Evolutionary conservation across 2,888 invertebrate species (phyloP).

Genomic region (Sinelater perroti): DNA sequence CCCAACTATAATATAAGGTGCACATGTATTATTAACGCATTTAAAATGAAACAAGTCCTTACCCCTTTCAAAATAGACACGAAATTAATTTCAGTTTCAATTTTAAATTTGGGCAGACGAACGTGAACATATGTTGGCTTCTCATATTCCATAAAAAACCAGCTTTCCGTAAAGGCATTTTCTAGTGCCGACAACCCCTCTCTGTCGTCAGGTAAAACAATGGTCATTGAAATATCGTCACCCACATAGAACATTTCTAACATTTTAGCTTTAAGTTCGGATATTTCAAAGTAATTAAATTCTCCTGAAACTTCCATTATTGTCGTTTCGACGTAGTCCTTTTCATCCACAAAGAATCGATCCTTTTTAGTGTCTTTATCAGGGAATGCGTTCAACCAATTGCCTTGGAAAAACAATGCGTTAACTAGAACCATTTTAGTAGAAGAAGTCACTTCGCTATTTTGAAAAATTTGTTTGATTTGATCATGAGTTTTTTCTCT

Average conservation of each 20-base stretch:
- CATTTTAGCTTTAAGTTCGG: constrained; percentile 48
- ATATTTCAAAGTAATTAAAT: constrained; percentile 50
- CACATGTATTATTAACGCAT: too few species aligned
- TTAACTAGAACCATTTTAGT: constrained; percentile 54
- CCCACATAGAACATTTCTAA: constrained; percentile 49
- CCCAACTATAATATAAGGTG: too few species aligned
- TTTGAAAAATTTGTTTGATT: constrained; percentile 50
- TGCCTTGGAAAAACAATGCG: constrained; percentile 54
- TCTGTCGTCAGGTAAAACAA: constrained; percentile 38
- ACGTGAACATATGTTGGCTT: constrained; percentile 33
- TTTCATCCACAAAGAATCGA: constrained; percentile 45
- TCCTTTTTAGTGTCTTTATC: constrained; percentile 39
- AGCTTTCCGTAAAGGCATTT: constrained; percentile 22
- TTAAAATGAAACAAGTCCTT: not conserved
- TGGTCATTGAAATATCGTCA: constrained; percentile 38
- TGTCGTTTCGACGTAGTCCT: constrained; percentile 45
- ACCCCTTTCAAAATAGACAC: constrained; percentile 69
- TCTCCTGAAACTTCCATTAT: constrained; percentile 49
- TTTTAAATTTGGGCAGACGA: constrained; percentile 40
- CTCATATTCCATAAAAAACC: constrained; percentile 24
- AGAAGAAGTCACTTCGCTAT: constrained; percentile 41
- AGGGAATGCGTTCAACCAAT: constrained; percentile 46
- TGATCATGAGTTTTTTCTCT: constrained; percentile 53
- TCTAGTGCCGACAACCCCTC: constrained; percentile 37
- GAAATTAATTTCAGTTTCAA: constrained; percentile 59